Base-by-base conservation (phyloP, 2,888 invertebrate genomes). In the Nebria brevicollis region DNA sequence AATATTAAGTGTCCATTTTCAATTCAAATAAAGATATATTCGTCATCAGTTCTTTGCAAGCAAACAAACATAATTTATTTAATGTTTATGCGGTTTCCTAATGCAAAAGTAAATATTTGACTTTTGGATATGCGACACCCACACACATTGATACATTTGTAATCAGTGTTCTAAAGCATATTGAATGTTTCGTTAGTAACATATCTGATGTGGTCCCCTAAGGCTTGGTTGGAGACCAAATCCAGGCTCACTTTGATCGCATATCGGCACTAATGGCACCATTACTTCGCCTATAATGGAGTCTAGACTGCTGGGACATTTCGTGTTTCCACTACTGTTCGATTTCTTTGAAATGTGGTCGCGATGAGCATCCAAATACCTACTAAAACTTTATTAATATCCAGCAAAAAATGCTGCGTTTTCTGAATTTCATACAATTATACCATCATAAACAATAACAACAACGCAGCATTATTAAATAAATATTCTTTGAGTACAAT, bases 251-350 rank as follows among this genome's bases (percentile, higher is more conserved):
- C 64, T 75, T 64, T 75, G 80, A 80, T 80, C 80, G 75, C 80
- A 80, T 80, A 80, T 80, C 80, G 80, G 68, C 80, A 75, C 72
- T 80, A 80, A 80, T 80, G 74, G 75, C 80, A 72, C 75, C 75
- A 75, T 80, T 80, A 80, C 75, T 75, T 68, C 75, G 75, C 80
- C 80, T 80, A 75, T 80, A 80, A 80, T 80, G 80, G 80, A 80
- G 80, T 80, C 80, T 80, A 80, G 80, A 80, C 80, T 75, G 75
- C 43, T n/a, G 72, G 26, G 80, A 80, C 80, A 72, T 75, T 80
- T 80, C 80, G 75, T 74, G 78, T 73, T 78, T 78, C 73, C 43
- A 74, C 74, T 54, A 70, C 70, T 77, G 77, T 76, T 66, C 76
- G 76, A 76, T 76, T 76, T 66, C 76, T 76, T 76, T 26, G 64